Percentiles rank a stretch among this genome's conserved stretches.
Evolutionary conservation across 2,888 invertebrate species (phyloP).

Genomic region (Hipparchia semele): DNA sequence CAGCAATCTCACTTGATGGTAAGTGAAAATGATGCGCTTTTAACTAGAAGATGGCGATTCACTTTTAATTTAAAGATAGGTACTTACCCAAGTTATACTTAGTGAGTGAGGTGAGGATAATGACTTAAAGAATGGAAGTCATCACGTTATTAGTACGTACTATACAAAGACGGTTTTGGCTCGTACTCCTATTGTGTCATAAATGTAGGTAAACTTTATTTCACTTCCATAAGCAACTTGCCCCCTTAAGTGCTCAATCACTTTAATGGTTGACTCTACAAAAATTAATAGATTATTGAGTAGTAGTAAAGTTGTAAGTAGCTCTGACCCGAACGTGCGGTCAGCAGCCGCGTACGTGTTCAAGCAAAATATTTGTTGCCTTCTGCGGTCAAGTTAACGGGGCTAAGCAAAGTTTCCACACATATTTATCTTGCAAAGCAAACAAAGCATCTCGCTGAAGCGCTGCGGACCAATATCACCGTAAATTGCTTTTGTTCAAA

Average conservation of each 20-base stretch:
- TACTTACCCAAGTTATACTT: too few species aligned
- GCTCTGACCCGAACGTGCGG: conserved; percentile 26
- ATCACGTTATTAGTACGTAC: neutral
- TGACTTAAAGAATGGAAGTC: neutral
- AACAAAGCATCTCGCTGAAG: conserved; percentile 47
- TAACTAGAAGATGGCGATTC: too few species aligned
- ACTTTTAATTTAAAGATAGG: too few species aligned
- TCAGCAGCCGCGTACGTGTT: conserved; percentile 36
- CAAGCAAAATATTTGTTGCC: conserved; percentile 37
- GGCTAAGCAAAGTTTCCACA: conserved; percentile 49
- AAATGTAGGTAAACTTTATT: neutral
- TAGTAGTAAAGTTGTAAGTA: conserved; percentile 16
- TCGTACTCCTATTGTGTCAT: neutral
- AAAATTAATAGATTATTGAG: conserved; percentile 22
- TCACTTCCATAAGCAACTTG: neutral
- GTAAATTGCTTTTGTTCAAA: conserved; percentile 36
- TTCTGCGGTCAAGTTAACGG: conserved; percentile 48
- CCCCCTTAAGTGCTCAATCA: neutral
- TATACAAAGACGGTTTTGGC: neutral
- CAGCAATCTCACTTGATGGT: too few species aligned
- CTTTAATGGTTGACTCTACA: neutral
- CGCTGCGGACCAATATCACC: conserved; percentile 33
- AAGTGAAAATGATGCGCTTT: too few species aligned
- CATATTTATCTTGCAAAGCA: conserved; percentile 47
- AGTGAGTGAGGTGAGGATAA: too few species aligned